phyloP scores from a whole-genome alignment of 35 echinoderm and acorn worm species.

The Apostichopus californicus region DNA sequence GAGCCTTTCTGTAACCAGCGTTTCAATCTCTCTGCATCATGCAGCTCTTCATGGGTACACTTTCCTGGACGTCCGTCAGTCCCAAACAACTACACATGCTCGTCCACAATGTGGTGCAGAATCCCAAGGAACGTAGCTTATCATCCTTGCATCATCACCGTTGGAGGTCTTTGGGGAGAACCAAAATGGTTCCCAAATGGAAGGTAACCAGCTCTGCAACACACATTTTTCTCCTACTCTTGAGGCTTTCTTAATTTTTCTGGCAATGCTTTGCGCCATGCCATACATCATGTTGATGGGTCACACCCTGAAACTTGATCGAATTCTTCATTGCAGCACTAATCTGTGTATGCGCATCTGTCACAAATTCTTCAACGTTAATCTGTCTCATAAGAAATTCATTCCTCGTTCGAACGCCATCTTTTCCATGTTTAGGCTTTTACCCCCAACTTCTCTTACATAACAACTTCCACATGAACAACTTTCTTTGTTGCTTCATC shows the following conservation, averaged over 20 bases:
- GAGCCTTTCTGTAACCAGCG: conserved; percentile 29
- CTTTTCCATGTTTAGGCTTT: conserved; percentile 38
- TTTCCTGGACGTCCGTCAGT: conserved; percentile 23
- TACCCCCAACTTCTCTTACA: conserved; percentile 25
- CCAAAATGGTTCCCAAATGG: conserved; percentile 22
- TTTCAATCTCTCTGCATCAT: conserved; percentile 6
- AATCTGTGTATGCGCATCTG: conserved; percentile 9
- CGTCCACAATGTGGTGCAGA: conserved; percentile 50
- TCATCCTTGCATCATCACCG: conserved; percentile 1
- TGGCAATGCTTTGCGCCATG: not conserved
- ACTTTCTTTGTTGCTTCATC: not conserved
- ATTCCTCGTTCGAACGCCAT: not conserved
- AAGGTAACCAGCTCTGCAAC: not conserved
- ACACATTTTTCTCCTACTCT: not conserved
- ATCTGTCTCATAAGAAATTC: not conserved
- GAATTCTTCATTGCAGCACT: not conserved
- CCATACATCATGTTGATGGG: not conserved
- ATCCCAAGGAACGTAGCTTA: conserved; percentile 14
- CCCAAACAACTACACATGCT: conserved; percentile 20
- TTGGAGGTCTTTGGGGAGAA: not conserved
- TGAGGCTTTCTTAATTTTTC: not conserved
- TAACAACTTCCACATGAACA: conserved; percentile 15
- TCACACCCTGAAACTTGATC: not conserved
- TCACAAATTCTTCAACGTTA: conserved; percentile 12
- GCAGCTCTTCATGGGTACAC: not conserved